A percentile compares a stretch with the other conserved stretches of the same genome.
Evolutionary conservation across 2,113 vertebrate genomes (phyloP).

Genomic region (Eulacestoma nigropectus): DNA sequence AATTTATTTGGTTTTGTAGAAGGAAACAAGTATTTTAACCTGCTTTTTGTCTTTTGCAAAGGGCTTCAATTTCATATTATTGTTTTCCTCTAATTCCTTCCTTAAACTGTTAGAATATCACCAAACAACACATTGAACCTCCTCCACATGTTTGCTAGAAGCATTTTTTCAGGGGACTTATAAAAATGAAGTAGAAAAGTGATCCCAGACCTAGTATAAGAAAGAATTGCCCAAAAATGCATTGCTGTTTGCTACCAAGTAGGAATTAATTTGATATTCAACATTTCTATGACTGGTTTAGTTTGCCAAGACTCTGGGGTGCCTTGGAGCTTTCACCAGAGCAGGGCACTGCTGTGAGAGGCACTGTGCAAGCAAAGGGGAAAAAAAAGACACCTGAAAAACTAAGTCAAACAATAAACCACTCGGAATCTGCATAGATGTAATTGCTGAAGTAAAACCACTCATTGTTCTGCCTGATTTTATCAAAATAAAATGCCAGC

Average conservation of each 20-base stretch:
- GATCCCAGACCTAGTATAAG: not conserved
- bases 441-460: not conserved
- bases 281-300: not conserved
- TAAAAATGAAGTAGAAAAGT: not conserved
- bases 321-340: not conserved
- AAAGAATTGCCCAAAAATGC: not conserved
- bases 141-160: not conserved
- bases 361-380: not conserved
- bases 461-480: not conserved
- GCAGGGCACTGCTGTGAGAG: not conserved
- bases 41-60: not conserved
- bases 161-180: not conserved
- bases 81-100: not conserved
- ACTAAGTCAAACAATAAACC: not conserved
- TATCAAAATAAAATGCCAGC: not conserved
- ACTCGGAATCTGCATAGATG: not conserved
- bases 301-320: not conserved
- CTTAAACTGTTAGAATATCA: not conserved
- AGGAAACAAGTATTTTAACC: not conserved
- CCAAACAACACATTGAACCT: not conserved
- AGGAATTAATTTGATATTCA: not conserved
- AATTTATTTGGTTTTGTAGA: not conserved
- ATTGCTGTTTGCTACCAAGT: not conserved
- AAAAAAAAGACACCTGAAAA: not conserved
- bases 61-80: not conserved